Percentiles rank a stretch among this genome's conserved stretches.
These are phyloP conservation scores for Lepidiolamprologus cunningtoni DNA, from an alignment of 2,113 vertebrate genomes.

Conservation along the genomic window DNA sequence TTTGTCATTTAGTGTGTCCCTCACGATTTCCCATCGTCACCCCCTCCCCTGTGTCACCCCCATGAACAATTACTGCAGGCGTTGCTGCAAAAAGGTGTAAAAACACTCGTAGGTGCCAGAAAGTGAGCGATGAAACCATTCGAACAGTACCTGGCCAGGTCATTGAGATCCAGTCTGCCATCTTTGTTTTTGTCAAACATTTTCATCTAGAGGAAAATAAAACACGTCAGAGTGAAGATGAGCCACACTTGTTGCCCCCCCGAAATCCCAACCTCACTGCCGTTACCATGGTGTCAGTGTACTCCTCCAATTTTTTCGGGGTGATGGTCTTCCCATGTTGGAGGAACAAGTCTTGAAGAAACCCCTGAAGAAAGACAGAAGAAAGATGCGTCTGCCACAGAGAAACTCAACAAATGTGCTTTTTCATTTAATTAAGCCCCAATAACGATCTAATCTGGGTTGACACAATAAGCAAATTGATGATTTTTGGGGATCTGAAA, in stretches of 20 bases:
- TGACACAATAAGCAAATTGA: rapidly evolving
- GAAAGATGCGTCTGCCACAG: neutral
- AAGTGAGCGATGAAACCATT: rapidly evolving
- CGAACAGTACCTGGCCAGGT: constrained; percentile 81
- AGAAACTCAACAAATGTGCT: neutral
- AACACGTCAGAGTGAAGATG: rapidly evolving
- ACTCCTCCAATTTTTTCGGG: constrained; percentile 77
- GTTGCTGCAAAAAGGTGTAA: neutral
- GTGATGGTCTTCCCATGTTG: constrained; percentile 76
- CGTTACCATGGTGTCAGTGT: constrained; percentile 83
- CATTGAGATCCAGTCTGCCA: constrained; percentile 85
- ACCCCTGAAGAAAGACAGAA: constrained; percentile 67
- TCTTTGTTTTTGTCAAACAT: constrained; percentile 89
- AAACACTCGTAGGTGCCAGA: neutral
- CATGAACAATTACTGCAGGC: rapidly evolving
- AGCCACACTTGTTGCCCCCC: neutral
- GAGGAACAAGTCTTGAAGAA: constrained; percentile 83
- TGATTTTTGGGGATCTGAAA: neutral
- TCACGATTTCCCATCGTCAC: neutral
- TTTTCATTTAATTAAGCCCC: neutral
- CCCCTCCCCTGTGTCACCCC: neutral
- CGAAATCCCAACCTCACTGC: neutral
- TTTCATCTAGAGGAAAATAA: constrained; percentile 75
- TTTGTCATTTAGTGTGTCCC: neutral
- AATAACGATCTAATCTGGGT: neutral